Conservation (phyloP, 2,888 invertebrate species). For the Pristionchus mayeri region DNA sequence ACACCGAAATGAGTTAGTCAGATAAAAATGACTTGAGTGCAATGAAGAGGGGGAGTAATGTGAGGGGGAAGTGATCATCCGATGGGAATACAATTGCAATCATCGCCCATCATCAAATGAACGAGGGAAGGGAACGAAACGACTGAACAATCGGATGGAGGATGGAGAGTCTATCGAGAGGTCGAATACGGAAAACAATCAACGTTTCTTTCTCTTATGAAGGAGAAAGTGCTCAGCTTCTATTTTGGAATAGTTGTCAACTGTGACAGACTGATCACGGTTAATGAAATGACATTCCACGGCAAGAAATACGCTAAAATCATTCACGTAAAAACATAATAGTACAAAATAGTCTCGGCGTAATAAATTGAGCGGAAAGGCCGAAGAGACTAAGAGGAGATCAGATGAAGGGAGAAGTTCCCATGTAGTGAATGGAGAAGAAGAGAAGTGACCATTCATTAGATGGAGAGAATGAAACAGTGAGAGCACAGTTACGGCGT, state of each 20-base stretch:
- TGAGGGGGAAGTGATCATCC: conserved; percentile 1
- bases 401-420: neutral
- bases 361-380: neutral
- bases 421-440: neutral
- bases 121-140: neutral
- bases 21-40: neutral
- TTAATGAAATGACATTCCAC: too few relatives aligned
- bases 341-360: neutral
- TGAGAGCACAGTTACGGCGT: neutral
- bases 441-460: neutral
- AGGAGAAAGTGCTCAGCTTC: too few relatives aligned
- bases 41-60: neutral
- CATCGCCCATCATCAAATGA: neutral
- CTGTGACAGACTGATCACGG: too few relatives aligned
- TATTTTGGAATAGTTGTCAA: too few relatives aligned
- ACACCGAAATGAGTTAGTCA: neutral
- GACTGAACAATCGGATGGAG: neutral
- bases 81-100: conserved; percentile 15
- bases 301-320: too few relatives aligned
- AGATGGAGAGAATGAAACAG: neutral
- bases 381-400: neutral
- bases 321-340: too few relatives aligned
- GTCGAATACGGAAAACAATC: neutral
- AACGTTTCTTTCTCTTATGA: neutral
- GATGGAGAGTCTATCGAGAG: neutral